Conservation (phyloP, 2,797 vertebrate species). For the Peromyscus attwateri region DNA sequence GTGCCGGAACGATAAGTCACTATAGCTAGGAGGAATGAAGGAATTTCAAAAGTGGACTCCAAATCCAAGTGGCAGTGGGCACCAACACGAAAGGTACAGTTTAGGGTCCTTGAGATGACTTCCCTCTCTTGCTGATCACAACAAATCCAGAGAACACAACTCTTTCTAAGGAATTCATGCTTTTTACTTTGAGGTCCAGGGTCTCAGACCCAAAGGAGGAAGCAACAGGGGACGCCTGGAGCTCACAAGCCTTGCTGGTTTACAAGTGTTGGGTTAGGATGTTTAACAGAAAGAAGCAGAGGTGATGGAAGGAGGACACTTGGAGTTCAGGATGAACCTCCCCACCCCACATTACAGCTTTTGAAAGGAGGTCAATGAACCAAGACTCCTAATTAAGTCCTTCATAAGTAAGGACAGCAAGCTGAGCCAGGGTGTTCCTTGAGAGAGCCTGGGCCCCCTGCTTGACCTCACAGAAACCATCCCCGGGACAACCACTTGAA, state of each 20-base stretch:
- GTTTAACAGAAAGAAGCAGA: background rate
- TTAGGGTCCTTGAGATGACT: background rate
- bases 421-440: background rate
- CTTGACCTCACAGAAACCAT: background rate
- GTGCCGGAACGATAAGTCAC: background rate
- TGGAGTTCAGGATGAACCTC: background rate
- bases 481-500: background rate
- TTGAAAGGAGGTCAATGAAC: background rate
- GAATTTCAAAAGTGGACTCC: background rate
- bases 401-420: no score
- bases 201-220: background rate
- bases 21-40: background rate
- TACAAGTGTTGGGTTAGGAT: accelerated
- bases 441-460: background rate
- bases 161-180: background rate
- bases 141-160: background rate
- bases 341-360: background rate
- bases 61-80: background rate
- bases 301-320: background rate
- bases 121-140: background rate
- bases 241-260: background rate
- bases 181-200: conserved; percentile 14
- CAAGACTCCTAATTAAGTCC: background rate
- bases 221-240: background rate
- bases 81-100: background rate